Conservation (phyloP, 1,140 invertebrate species). For the Pectinophora gossypiella region DNA sequence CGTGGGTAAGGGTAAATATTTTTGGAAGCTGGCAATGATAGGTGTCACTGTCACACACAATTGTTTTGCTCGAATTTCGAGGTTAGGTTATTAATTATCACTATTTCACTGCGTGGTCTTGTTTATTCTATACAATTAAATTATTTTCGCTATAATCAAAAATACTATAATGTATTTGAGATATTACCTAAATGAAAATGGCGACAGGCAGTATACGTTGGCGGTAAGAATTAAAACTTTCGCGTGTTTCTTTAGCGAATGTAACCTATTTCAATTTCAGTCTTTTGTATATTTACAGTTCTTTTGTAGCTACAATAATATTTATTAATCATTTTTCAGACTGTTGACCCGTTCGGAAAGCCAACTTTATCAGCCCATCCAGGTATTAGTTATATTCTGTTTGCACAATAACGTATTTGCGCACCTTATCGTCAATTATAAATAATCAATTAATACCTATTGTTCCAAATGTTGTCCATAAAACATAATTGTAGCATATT, state of each 20-base stretch:
- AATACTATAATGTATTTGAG: conserved; percentile 91
- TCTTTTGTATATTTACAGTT: conserved; percentile 6
- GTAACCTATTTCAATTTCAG: conserved; percentile 19
- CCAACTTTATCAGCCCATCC: conserved; percentile 94
- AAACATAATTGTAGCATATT: not conserved
- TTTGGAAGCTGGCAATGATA: too few species aligned
- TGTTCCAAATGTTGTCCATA: not conserved
- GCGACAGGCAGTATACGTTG: conserved; percentile 83
- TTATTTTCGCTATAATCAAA: conserved; percentile 32
- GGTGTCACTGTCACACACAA: too few species aligned
- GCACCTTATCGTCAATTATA: too few species aligned
- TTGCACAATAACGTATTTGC: too few species aligned
- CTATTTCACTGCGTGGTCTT: too few species aligned
- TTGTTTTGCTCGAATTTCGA: too few species aligned
- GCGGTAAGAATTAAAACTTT: conserved; percentile 72
- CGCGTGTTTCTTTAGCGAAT: not conserved
- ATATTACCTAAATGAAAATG: conserved; percentile 83
- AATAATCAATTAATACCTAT: not conserved
- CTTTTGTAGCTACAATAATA: conserved; percentile 18
- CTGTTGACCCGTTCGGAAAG: conserved; percentile 83
- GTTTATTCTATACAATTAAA: too few species aligned
- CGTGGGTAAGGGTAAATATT: too few species aligned
- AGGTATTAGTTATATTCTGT: conserved; percentile 60
- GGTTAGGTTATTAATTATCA: too few species aligned
- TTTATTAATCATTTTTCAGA: conserved; percentile 75